Conservation (phyloP, 2,113 vertebrate genomes). For the Dicaeum eximium region DNA sequence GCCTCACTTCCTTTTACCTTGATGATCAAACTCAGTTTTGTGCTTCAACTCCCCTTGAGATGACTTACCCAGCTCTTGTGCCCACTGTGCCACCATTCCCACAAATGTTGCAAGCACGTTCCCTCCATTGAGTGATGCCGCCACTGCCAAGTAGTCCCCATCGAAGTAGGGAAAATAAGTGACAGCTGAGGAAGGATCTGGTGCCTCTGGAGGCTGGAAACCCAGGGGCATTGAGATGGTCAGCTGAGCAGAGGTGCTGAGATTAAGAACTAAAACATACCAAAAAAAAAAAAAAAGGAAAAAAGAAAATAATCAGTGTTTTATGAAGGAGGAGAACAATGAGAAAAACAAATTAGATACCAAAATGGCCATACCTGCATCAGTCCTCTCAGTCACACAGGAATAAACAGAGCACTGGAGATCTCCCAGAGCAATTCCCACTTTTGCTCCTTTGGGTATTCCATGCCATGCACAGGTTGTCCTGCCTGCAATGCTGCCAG, state of each 20-base stretch:
- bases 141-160: conserved; percentile 84
- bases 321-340: neutral
- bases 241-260: conserved; percentile 93
- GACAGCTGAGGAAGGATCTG: conserved; percentile 75
- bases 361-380: conserved; percentile 79
- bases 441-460: conserved; percentile 79
- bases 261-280: conserved; percentile 82
- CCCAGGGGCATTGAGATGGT: conserved; percentile 80
- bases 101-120: conserved; percentile 88
- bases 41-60: neutral
- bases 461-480: conserved; percentile 80
- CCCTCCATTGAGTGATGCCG: conserved; percentile 92
- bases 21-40: neutral
- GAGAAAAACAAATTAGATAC: neutral
- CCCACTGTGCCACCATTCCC: conserved; percentile 84
- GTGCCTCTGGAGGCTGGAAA: conserved; percentile 78
- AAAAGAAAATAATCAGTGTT: neutral
- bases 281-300: neutral
- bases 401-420: conserved; percentile 94
- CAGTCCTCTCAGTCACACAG: conserved; percentile 80
- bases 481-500: conserved; percentile 80
- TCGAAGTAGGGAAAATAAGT: conserved; percentile 89
- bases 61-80: conserved; percentile 83
- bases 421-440: conserved; percentile 91
- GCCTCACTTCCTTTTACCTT: neutral